These are phyloP conservation scores for Poecilobothrus nobilitatus DNA, from an alignment of 2,888 invertebrate genomes.

Conservation along the genomic window DNA sequence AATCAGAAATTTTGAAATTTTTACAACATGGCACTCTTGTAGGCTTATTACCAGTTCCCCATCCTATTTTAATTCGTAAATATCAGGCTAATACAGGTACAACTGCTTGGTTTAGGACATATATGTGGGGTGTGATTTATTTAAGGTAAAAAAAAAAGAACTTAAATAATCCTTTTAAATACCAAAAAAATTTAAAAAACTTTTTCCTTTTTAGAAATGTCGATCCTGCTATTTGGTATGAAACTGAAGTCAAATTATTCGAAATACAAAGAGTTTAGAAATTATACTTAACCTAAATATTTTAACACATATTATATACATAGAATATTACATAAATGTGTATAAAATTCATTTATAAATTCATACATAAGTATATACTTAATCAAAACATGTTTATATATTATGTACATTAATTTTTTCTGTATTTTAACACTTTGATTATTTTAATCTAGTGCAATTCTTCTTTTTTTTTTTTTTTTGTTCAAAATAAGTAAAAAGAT, in stretches of 20 bases:
- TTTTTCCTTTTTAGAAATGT: conserved; percentile 65
- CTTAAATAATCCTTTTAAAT: no score
- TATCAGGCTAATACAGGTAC: conserved; percentile 99
- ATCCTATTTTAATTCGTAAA: conserved; percentile 96
- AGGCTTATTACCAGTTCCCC: conserved; percentile 94
- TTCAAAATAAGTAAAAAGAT: neutral
- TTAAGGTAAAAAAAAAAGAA: conserved; percentile 69
- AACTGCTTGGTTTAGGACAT: conserved; percentile 98
- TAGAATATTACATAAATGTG: neutral
- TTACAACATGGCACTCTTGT: conserved; percentile 97
- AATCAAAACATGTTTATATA: neutral
- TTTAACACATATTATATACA: no score
- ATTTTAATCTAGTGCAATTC: neutral
- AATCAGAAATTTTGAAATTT: conserved; percentile 98
- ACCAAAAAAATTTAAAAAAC: conserved; percentile 6
- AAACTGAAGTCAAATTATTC: conserved; percentile 96
- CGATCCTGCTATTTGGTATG: conserved; percentile 99
- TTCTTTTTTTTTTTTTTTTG: no score
- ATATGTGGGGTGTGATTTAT: conserved; percentile 99
- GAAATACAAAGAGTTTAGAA: conserved; percentile 88
- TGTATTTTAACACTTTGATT: conserved; percentile 4
- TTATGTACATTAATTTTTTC: neutral
- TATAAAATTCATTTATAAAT: neutral
- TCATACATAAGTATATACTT: neutral
- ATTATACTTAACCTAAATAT: neutral